phyloP scores from a whole-genome alignment of 2,797 vertebrate genomes.

The Tympanoctomys barrerae region DNA sequence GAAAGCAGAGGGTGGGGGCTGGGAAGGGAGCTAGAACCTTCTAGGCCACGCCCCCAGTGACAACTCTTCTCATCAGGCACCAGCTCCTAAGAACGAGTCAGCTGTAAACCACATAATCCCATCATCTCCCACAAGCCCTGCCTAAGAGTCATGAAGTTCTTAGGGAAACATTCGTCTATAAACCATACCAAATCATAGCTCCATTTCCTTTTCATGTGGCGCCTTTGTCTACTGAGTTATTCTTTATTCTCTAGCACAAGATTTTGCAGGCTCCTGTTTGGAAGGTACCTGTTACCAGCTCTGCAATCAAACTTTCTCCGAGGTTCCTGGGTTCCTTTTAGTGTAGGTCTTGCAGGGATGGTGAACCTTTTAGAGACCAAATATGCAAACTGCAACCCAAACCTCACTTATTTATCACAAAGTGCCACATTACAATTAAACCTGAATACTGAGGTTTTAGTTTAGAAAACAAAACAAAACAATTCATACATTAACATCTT shows the following conservation, averaged over 20 bases:
- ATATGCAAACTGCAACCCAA: neutral
- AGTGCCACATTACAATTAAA: neutral
- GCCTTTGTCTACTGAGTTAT: neutral
- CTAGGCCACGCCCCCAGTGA: neutral
- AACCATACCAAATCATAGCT: neutral
- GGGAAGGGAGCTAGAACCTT: neutral
- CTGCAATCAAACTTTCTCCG: conserved; percentile 14
- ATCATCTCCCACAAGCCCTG: too few relatives aligned
- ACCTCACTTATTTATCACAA: neutral
- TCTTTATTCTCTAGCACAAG: neutral
- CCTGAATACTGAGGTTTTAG: neutral
- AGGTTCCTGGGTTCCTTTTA: neutral
- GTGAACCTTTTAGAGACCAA: neutral
- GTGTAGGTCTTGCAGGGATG: neutral
- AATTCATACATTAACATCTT: neutral
- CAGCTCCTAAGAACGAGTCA: neutral
- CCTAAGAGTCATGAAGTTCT: neutral
- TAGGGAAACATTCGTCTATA: neutral
- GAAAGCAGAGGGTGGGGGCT: neutral
- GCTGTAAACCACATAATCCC: neutral
- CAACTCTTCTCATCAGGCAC: neutral
- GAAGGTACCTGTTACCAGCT: neutral
- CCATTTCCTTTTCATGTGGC: neutral
- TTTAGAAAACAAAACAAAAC: neutral
- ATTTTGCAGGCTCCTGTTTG: neutral